Base-by-base conservation (phyloP, 2,113 vertebrate genomes). In the Pachypanchax playfairii region DNA sequence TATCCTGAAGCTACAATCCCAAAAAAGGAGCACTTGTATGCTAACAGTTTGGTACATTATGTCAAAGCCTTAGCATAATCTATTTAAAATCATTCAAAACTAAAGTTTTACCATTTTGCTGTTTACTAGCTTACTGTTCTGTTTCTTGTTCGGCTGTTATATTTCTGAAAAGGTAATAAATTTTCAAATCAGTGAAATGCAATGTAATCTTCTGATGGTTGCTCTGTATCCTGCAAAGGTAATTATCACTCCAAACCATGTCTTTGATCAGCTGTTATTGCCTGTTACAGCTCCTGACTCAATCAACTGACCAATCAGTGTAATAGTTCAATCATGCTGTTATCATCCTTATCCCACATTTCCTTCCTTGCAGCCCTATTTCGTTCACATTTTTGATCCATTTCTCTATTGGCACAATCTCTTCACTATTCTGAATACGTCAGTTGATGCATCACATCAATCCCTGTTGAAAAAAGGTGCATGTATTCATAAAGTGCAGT, bases 181-280 rank as follows among this genome's bases (percentile, higher is more conserved):
- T 61, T 54, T 57, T 63, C 41, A 43, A 66, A 57, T 33, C 50
- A 31, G 25, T 52, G 54, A 26, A 59, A 61, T 44, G 63, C 36
- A 47, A 65, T 53, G 59, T 86, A 79, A 81, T 88, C 67, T 55
- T 63, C 33, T 49, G 67, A 70, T 41, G 35, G 43, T 70, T 24
- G 17, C 79, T 62, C 86, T 49, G 18, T 61, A 62, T 77, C 86
- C 74, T 35, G 33, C 53, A 18, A 33, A 12, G 58, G 58, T 88
- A 83, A 89, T 90, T 78, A 87, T 75, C 31, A 2, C 74, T 70
- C 44, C 48, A 35, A 51, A 73, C 69, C 42, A 57, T 36, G 38
- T 71, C 67, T 76, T 75, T 83, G 67, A 89, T 89, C 80, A 70
- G n/a, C 49, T 33, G 50, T 47, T 44, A 65, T 88, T 87, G 77